Conservation (phyloP, 2,797 vertebrate genomes). For the Erpetoichthys calabaricus region DNA sequence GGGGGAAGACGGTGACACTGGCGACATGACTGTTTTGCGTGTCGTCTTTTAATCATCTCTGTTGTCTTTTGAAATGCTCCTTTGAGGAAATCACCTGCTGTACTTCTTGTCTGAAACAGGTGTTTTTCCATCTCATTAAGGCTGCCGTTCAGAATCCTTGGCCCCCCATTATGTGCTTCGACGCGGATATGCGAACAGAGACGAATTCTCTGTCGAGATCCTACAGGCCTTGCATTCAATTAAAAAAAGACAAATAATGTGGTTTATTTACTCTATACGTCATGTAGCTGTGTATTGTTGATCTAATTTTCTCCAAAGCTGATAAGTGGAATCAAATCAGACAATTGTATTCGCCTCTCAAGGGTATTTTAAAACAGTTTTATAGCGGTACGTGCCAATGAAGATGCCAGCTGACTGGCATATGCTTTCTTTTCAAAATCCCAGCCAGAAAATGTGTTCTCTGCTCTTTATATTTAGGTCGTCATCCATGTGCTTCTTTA, state of each 20-base stretch:
- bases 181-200: neutral
- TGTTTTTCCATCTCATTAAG: slow-evolving; percentile 2
- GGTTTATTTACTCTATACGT: neutral
- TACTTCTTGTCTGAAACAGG: neutral
- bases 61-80: slow-evolving; percentile 1
- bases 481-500: too few species aligned
- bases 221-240: neutral
- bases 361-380: too few species aligned
- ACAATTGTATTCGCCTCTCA: too few species aligned
- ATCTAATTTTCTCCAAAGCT: too few species aligned
- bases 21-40: neutral
- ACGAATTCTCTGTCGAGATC: neutral
- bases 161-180: neutral
- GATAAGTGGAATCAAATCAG: too few species aligned
- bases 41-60: neutral
- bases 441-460: too few species aligned
- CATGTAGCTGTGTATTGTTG: too few species aligned
- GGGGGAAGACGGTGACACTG: neutral
- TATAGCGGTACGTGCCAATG: too few species aligned
- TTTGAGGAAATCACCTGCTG: neutral
- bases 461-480: too few species aligned
- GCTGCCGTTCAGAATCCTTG: neutral
- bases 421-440: too few species aligned
- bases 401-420: too few species aligned
- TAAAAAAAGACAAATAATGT: neutral